phyloP scores from a whole-genome alignment of 2,888 invertebrate species.

The Atethmia centrago region DNA sequence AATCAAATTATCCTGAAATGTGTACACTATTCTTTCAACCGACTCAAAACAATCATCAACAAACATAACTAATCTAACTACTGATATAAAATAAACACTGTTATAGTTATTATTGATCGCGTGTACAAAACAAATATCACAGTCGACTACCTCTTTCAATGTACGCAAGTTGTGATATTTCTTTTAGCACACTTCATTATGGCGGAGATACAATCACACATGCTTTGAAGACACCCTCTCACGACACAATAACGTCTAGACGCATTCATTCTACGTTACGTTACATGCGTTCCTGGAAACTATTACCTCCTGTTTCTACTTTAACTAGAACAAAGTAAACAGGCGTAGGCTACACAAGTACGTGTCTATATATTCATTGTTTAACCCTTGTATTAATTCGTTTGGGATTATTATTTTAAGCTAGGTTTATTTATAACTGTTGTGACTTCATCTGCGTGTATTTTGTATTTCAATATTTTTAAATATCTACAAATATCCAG shows the following conservation, averaged over 20 bases:
- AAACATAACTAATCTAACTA: constrained; percentile 19
- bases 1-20: not conserved
- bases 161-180: constrained; percentile 47
- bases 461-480: not conserved
- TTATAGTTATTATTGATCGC: constrained; percentile 12
- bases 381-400: not conserved
- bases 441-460: not conserved
- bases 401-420: not conserved
- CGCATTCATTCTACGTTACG: constrained; percentile 71
- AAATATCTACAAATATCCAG: too few relatives aligned
- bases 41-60: constrained; percentile 8
- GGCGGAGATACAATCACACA: constrained; percentile 66
- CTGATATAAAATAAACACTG: constrained; percentile 8
- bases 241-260: constrained; percentile 81
- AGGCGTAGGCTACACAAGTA: constrained; percentile 17
- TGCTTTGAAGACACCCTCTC: constrained; percentile 56
- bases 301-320: constrained; percentile 62
- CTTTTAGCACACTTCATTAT: constrained; percentile 59
- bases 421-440: not conserved
- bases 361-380: not conserved
- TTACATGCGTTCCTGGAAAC: constrained; percentile 48
- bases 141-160: constrained; percentile 16
- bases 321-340: constrained; percentile 41
- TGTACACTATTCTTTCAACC: not conserved
- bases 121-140: constrained; percentile 15